phyloP scores from a whole-genome alignment of 1,140 invertebrate genomes.

The Araneus ventricosus region DNA sequence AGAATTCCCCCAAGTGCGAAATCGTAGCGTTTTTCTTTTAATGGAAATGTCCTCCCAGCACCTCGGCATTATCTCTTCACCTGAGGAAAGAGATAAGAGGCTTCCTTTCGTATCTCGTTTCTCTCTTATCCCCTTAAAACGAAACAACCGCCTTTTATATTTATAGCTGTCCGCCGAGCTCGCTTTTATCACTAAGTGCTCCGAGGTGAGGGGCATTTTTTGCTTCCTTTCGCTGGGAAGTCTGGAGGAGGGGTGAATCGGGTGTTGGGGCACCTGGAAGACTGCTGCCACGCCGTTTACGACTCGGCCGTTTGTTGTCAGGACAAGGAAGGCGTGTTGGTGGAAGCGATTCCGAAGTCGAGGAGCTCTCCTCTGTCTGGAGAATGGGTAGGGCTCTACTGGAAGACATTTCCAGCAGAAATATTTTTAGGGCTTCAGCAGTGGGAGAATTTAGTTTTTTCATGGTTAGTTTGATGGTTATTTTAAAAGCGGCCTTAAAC shows the following conservation, averaged over 20 bases:
- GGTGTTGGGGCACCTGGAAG: neutral
- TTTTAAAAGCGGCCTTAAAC: no score
- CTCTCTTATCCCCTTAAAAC: conserved; percentile 41
- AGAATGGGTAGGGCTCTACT: no score
- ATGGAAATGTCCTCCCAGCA: conserved; percentile 1
- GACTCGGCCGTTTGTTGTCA: neutral
- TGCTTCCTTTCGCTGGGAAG: neutral
- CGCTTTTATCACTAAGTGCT: conserved; percentile 29
- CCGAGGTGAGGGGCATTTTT: conserved; percentile 16
- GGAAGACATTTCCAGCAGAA: no score
- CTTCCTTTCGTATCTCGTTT: conserved; percentile 19
- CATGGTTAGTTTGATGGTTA: no score
- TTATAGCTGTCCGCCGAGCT: conserved; percentile 36
- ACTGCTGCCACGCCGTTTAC: neutral
- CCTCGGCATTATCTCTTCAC: conserved; percentile 29
- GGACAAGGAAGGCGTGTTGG: neutral
- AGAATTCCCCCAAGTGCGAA: conserved; percentile 44
- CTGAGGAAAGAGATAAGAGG: conserved; percentile 16
- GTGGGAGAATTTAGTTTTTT: no score
- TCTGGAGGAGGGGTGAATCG: neutral
- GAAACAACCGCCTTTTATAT: conserved; percentile 44
- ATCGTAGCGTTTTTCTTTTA: conserved; percentile 9
- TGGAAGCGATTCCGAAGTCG: neutral
- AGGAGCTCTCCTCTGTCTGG: no score
- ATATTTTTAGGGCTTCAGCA: no score